These are phyloP conservation scores for Hirundo rustica DNA, from an alignment of 2,797 vertebrate species.

Conservation along the genomic window DNA sequence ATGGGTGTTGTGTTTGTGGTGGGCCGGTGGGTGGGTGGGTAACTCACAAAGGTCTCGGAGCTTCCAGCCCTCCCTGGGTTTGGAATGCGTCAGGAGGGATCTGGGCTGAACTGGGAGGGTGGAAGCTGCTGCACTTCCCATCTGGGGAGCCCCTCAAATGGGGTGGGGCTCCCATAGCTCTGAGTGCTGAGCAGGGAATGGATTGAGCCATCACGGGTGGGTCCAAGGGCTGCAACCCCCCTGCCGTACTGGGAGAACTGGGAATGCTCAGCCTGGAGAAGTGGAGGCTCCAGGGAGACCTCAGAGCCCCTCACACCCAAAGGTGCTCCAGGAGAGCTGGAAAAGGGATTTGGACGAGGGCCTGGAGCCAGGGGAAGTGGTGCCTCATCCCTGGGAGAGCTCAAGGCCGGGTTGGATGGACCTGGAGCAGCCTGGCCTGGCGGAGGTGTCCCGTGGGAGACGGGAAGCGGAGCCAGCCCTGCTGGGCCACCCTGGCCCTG, in stretches of 20 bases:
- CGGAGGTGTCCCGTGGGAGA: rapidly evolving
- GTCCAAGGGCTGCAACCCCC: neutral
- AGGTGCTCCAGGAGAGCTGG: neutral
- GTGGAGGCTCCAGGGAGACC: neutral
- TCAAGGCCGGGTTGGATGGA: neutral
- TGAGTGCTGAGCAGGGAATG: neutral
- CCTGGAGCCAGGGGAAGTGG: rapidly evolving
- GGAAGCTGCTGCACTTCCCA: rapidly evolving
- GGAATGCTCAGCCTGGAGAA: neutral
- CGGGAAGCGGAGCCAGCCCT: neutral
- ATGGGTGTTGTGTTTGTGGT: rapidly evolving
- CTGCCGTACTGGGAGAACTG: neutral
- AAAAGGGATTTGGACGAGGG: neutral
- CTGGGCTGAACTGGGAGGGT: neutral
- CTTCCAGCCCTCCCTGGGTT: rapidly evolving
- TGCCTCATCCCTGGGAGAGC: neutral
- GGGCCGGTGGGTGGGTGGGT: neutral
- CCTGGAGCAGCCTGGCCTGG: neutral
- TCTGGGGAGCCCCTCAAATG: neutral
- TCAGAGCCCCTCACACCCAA: neutral
- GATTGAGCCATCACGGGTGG: neutral
- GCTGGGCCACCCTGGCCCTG: rapidly evolving
- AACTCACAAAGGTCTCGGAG: neutral
- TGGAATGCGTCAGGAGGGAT: neutral
- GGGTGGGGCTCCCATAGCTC: rapidly evolving